Evolutionary conservation across 2,113 vertebrate species (phyloP), one percentile per base, ranked within the genome.

Genomic region (Bubalus kerabau): DNA sequence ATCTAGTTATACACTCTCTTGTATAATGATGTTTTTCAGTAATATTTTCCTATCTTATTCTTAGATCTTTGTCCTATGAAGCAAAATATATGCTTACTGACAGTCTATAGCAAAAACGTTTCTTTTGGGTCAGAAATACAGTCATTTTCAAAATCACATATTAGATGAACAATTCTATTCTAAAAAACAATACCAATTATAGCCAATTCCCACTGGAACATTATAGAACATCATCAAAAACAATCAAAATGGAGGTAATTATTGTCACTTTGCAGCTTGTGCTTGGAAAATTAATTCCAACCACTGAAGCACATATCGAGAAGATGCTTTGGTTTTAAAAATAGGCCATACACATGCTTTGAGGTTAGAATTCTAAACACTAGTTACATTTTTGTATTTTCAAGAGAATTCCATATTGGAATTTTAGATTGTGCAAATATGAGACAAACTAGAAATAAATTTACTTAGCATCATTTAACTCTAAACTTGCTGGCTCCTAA

Each of bases 301-400:
- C 7, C 46, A 36, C 23, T 60, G 19, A 94, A 85, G 85, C 17
- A 60, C 40, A 94, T 43, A 40, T 67, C 80, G 36, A 93, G 48
- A 91, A 91, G 89, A 89, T 80, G 17, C 26, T 88, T 74, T 93
- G 13, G 28, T 93, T 91, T 92, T 83, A 74, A 94, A 96, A 96
- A 76, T 84, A 91, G 67, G 16, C 24, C 26, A 81, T 52, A 15
- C 48, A 91, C 54, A 82, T 85, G 21, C 57, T 88, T 19, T 86
- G 89, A 95, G 86, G 50, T 86, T 21, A 88, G 64, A 88, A 86
- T 95, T 95, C 26, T 94, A 86, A 95, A 86, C n/a, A 91, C 19
- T 89, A 46, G 54, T 43, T 89, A 43, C 48, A 30, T 85, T 62
- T 90, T 17, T 93, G 13, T 15, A 83, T 95, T 94, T 87, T 84